A percentile compares a stretch with the other conserved stretches of the same genome.
Evolutionary conservation across 2,888 invertebrate genomes (phyloP).

Genomic region (Lucinisca nassula): DNA sequence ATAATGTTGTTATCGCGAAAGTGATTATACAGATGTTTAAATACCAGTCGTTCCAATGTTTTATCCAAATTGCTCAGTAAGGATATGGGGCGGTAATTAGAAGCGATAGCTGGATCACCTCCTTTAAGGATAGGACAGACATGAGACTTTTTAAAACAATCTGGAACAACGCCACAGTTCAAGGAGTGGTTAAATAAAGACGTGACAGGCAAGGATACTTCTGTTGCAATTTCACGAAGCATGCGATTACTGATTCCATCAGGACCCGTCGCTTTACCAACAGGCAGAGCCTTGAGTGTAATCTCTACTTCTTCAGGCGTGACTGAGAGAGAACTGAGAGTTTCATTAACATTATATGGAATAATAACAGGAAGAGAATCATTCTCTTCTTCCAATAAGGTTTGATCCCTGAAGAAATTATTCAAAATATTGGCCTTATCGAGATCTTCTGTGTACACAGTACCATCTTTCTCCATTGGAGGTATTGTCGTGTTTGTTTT

Average conservation of each 20-base stretch:
- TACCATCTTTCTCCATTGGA: neutral
- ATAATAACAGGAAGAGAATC: neutral
- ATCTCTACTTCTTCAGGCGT: neutral
- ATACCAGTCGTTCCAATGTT: neutral
- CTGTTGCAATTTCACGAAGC: neutral
- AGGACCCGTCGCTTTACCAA: neutral
- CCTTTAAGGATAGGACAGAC: slow-evolving; percentile 3
- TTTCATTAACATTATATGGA: neutral
- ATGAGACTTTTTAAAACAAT: neutral
- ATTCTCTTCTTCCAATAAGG: neutral
- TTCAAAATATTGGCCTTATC: neutral
- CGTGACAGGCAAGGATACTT: neutral
- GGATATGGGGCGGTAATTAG: neutral
- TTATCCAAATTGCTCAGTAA: neutral
- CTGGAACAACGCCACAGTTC: neutral
- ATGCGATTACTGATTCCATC: slow-evolving; percentile 9
- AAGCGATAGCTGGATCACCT: neutral
- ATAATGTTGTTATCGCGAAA: neutral
- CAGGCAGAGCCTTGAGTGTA: neutral
- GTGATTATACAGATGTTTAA: neutral
- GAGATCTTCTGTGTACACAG: neutral
- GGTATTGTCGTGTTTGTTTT: neutral
- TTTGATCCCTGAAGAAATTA: neutral
- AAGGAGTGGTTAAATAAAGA: neutral
- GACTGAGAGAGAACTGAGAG: neutral